Evolutionary conservation across 2,113 vertebrate species (phyloP), one percentile per base, ranked within the genome.

Genomic region (Puffinus mauretanicus): DNA sequence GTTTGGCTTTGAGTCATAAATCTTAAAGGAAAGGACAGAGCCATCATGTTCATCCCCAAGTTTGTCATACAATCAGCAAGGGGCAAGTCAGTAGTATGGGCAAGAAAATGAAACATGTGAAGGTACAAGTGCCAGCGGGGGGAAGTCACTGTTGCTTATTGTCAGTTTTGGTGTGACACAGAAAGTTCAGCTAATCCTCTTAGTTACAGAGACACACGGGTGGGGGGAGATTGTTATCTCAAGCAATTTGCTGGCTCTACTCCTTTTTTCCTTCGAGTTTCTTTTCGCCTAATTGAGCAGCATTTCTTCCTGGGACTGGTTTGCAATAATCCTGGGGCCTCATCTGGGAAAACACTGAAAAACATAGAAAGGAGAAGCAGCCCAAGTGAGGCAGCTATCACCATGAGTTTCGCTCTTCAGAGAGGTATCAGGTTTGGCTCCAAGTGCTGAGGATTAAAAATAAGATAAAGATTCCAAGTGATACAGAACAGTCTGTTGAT

Each of bases 131-230:
- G 94, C 97, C 92, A 94, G 94, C 81, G 46, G 94, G 96, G 89
- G 91, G 94, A 97, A 97, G 96, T 97, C 96, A 96, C 94, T 97
- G 95, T 96, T 97, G 97, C 93, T 98, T 98, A 98, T 98, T 97
- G 97, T 97, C 95, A 97, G 94, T 95, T 97, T 97, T 97, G 93
- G 96, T 97, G 94, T 88, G 94, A 97, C 94, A 96, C 95, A 94
- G 94, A 97, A 98, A 97, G 96, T 98, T 97, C 96, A 97, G 96
- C 93, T 98, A 98, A 98, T 98, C 97, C 97, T 97, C 96, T 98
- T 98, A 97, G 96, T 98, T 97, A 97, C 94, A 96, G 97, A 95
- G 94, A 96, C 91, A 92, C 90, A 90, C 26, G 92, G 96, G 97
- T 94, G 79, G 94, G 93, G 95, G 90, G 91, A 96, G 97, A 97